Conservation (phyloP, 1,140 invertebrate genomes). For the Meteorus sp. region DNA sequence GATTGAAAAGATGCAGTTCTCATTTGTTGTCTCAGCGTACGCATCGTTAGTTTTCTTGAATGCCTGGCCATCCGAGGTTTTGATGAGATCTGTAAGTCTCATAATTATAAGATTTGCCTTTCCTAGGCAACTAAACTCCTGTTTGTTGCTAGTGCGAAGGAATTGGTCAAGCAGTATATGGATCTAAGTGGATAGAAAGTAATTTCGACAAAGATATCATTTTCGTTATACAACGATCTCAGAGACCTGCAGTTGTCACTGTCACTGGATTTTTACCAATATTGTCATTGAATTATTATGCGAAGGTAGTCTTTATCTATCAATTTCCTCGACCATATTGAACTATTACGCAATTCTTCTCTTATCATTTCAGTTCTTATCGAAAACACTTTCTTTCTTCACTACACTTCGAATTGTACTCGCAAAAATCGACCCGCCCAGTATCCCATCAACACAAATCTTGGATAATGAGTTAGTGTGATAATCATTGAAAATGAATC, state of each 20-base stretch:
- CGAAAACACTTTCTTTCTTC: conserved; percentile 60
- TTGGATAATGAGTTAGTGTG: no score
- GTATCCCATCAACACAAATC: no score
- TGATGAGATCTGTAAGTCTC: conserved; percentile 8
- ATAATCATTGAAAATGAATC: no score
- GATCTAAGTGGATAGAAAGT: conserved; percentile 29
- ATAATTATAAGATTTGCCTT: no score
- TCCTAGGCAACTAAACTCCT: no score
- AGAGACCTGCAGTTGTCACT: conserved; percentile 20
- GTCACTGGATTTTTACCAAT: conserved; percentile 29
- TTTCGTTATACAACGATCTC: conserved; percentile 24
- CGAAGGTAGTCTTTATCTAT: no score
- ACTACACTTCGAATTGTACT: conserved; percentile 44
- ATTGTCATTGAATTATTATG: conserved; percentile 35
- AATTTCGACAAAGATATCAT: conserved; percentile 17
- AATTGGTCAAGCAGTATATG: conserved; percentile 17
- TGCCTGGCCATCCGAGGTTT: conserved; percentile 2
- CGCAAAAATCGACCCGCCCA: not conserved
- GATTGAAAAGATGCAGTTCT: not conserved
- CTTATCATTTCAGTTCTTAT: conserved; percentile 30
- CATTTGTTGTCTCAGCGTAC: not conserved
- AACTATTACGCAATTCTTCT: no score
- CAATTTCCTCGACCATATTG: no score
- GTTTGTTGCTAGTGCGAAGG: conserved; percentile 22
- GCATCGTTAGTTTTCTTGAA: not conserved